Conservation (phyloP, 2,113 vertebrate species). For the Stictonetta naevosa region DNA sequence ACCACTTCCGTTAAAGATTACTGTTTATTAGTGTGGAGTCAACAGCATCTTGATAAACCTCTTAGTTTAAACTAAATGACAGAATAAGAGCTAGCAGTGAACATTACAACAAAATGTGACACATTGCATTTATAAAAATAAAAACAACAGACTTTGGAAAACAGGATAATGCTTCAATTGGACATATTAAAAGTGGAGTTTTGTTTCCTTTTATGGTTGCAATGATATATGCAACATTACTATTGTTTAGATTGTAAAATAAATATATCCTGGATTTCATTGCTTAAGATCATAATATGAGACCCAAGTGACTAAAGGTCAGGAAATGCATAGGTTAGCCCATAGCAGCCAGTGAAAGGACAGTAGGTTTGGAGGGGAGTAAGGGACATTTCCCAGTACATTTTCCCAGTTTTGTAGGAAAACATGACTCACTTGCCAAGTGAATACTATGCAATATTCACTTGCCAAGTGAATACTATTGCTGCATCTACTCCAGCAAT, state of each 20-base stretch:
- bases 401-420: neutral
- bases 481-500: neutral
- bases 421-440: neutral
- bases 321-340: neutral
- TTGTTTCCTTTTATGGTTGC: neutral
- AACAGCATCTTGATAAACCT: conserved; percentile 34
- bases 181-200: neutral
- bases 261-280: neutral
- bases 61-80: conserved; percentile 19
- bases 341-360: neutral
- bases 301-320: neutral
- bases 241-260: neutral
- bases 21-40: conserved; percentile 8
- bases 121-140: conserved; percentile 34
- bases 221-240: neutral
- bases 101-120: conserved; percentile 12
- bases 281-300: neutral
- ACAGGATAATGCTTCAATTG: neutral
- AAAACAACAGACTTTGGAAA: neutral
- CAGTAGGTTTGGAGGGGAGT: neutral
- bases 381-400: neutral
- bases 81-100: neutral
- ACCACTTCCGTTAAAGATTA: conserved; percentile 28
- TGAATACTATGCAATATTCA: neutral
- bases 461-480: neutral